These are phyloP conservation scores for Penelope pileata DNA, from an alignment of 2,113 vertebrate genomes.

Conservation along the genomic window DNA sequence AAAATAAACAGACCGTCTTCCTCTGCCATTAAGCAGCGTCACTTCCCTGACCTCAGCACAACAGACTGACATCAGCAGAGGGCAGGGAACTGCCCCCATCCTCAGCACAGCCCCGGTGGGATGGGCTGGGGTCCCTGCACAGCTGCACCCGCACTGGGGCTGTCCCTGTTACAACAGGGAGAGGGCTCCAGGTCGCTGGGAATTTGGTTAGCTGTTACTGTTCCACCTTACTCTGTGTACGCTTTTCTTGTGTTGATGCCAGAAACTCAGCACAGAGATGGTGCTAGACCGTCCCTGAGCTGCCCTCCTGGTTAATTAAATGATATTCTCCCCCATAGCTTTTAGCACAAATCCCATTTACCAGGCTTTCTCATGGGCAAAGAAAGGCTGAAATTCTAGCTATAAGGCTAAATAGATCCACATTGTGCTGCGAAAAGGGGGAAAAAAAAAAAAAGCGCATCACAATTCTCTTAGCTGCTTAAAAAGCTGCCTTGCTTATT, in stretches of 20 bases:
- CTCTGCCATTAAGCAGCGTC: background rate
- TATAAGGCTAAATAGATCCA: constrained; percentile 63
- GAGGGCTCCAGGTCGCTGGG: fast-evolving
- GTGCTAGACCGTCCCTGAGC: constrained; percentile 12
- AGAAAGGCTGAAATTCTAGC: constrained; percentile 60
- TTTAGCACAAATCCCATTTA: constrained; percentile 57
- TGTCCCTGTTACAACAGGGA: fast-evolving
- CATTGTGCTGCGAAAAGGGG: constrained; percentile 22
- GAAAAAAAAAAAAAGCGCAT: background rate
- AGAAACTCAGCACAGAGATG: background rate
- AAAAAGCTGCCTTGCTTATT: constrained; percentile 59
- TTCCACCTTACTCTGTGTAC: background rate
- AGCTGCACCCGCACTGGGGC: background rate
- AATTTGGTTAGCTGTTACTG: background rate
- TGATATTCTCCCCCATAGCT: constrained; percentile 45
- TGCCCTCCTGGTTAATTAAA: constrained; percentile 60
- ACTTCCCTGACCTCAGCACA: background rate
- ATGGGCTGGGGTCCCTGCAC: background rate
- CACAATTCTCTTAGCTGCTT: constrained; percentile 59
- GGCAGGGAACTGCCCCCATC: background rate
- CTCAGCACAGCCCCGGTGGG: background rate
- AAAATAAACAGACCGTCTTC: background rate
- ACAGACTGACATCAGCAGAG: fast-evolving
- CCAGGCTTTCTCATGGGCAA: constrained; percentile 54
- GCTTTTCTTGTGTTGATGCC: background rate